These are phyloP conservation scores for Brachystomella parvula DNA, from an alignment of 1,140 invertebrate genomes.

Conservation along the genomic window DNA sequence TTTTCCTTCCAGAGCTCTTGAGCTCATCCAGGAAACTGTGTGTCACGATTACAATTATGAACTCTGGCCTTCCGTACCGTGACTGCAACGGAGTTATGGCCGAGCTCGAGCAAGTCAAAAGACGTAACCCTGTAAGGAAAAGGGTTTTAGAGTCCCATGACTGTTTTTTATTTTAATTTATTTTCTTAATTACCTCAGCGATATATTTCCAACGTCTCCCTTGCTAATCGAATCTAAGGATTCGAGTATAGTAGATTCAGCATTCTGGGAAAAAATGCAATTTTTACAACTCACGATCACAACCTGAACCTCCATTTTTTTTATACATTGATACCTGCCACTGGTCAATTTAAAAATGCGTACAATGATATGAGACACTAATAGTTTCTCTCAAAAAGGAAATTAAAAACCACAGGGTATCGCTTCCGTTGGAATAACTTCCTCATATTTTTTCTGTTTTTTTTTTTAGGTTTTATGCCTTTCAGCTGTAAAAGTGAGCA, in stretches of 20 bases:
- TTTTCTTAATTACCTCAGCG: background rate
- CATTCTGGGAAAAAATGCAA: constrained; percentile 1
- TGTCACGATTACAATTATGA: constrained; percentile 1
- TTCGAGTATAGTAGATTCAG: background rate
- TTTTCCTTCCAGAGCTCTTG: background rate
- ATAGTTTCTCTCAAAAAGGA: too few species aligned
- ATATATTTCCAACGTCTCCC: background rate
- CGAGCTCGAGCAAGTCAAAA: background rate
- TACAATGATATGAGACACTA: background rate
- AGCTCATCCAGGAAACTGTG: background rate
- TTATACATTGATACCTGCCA: background rate
- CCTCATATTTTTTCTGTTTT: too few species aligned
- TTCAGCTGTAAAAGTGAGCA: too few species aligned
- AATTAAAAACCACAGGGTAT: too few species aligned
- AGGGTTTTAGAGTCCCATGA: background rate
- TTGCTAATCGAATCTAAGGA: background rate
- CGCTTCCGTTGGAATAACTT: too few species aligned
- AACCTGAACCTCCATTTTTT: constrained; percentile 6
- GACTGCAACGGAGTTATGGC: background rate
- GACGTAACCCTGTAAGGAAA: background rate
- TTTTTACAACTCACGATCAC: background rate
- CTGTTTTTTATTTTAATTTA: background rate
- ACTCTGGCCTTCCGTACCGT: background rate
- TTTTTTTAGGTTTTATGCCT: too few species aligned
- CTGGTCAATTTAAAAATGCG: background rate